Evolutionary conservation across 2,113 vertebrate genomes (phyloP), one percentile per base, ranked within the genome.

Genomic region (Formicarius rufipectus): DNA sequence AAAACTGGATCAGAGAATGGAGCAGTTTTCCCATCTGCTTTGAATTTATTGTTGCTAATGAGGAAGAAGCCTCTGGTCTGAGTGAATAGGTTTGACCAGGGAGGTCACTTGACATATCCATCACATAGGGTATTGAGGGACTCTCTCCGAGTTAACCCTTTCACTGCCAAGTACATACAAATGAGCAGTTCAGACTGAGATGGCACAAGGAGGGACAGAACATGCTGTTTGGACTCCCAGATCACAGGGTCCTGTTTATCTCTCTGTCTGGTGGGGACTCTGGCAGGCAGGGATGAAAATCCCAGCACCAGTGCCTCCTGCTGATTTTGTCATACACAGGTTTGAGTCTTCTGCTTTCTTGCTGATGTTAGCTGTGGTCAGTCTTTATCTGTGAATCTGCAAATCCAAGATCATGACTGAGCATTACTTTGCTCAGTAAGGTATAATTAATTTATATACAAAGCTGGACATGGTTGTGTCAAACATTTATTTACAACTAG

Each of bases 1-100:
- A 90, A 69, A 93, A 82, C 83, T 82, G 80, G 87, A 94, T 90
- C 80, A 87, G 68, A 72, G 66, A 59, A 53, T 22, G 56, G 71
- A 95, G 55, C 33, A 33, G 37, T 91, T 92, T 93, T 59, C 45
- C 83, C 92, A 93, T 95, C 81, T 96, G 92, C 95, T 96, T 91
- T 95, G 93, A 93, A 92, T 96, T 94, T 96, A 87, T 87, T 84
- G 73, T 94, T 96, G 81, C 80, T 96, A 90, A 95, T 94, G 60
- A 94, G 92, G 63, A 93, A 91, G 88, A 39, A 87, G 28, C 7
- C 90, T 76, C 52, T 85, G 78, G 55, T 89, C 88, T 88, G 87
- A 84, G 77, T 14, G 86, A 85, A 53, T 37, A 11, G 2, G 9
- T 84, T 84, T 79, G 73, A 89, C 93, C 74, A 64, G 80, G 79